Conservation (phyloP, 2,888 invertebrate species). For the Abrostola triplasia region DNA sequence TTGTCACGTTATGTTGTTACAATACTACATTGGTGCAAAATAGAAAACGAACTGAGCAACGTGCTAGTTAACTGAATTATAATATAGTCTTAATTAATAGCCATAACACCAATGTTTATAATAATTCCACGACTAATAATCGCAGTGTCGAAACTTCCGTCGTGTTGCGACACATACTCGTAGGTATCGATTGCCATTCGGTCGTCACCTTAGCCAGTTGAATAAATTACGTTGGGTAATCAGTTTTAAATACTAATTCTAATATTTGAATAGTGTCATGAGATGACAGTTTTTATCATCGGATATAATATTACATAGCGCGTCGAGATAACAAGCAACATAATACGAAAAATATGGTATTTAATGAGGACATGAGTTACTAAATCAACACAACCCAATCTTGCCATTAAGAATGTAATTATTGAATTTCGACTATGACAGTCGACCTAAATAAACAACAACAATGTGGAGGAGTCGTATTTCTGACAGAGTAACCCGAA, state of each 20-base stretch:
- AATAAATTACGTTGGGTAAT: conserved; percentile 81
- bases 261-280: conserved; percentile 53
- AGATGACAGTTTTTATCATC: conserved; percentile 63
- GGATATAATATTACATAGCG: conserved; percentile 40
- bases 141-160: conserved; percentile 81
- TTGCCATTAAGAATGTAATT: conserved; percentile 28
- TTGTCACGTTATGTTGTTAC: conserved; percentile 2
- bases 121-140: conserved; percentile 74
- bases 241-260: conserved; percentile 55
- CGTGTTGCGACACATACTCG: conserved; percentile 74
- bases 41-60: conserved; percentile 57
- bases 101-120: conserved; percentile 71
- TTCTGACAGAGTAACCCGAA: conserved; percentile 78
- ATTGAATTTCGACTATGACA: conserved; percentile 48
- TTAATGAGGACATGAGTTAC: conserved; percentile 34
- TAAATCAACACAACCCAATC: conserved; percentile 22
- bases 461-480: conserved; percentile 63
- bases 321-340: conserved; percentile 37
- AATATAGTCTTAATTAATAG: conserved; percentile 67
- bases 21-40: conserved; percentile 5
- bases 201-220: conserved; percentile 79
- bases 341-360: conserved; percentile 10
- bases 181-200: conserved; percentile 75
- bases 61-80: conserved; percentile 61
- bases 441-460: conserved; percentile 70